Conservation (phyloP, 2,113 vertebrate genomes). For the Phylloscopus trochilus region DNA sequence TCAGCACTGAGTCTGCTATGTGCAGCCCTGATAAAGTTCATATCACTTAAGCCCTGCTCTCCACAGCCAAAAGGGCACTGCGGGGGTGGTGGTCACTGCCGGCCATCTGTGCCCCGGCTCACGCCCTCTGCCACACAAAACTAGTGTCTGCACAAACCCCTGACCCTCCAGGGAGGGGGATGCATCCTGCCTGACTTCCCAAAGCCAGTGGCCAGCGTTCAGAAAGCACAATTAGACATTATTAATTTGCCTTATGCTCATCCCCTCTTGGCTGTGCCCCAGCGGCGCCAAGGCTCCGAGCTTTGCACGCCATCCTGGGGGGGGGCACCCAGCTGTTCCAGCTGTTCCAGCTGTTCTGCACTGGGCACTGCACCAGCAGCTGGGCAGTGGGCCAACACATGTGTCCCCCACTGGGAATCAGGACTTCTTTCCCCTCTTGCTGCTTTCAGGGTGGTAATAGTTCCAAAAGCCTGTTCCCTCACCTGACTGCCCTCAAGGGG, state of each 20-base stretch:
- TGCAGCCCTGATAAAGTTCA: fast-evolving
- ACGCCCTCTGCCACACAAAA: neutral
- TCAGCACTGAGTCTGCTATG: neutral
- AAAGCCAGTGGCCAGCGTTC: neutral
- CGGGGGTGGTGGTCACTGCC: fast-evolving
- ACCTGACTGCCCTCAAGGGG: neutral
- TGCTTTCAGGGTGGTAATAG: neutral
- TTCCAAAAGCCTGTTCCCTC: neutral
- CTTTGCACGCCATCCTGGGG: neutral
- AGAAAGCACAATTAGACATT: neutral
- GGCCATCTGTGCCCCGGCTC: neutral
- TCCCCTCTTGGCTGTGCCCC: neutral
- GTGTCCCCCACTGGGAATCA: neutral
- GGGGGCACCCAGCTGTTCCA: neutral
- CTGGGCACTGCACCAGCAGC: neutral
- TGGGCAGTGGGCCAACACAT: neutral
- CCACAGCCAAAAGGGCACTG: neutral
- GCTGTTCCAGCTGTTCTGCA: neutral
- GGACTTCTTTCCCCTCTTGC: neutral
- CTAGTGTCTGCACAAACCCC: neutral
- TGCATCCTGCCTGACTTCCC: neutral
- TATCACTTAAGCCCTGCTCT: neutral
- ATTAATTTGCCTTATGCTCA: neutral
- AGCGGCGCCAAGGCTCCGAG: neutral
- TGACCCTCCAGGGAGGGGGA: neutral